A percentile compares a stretch with the other conserved stretches of the same genome.
Evolutionary conservation across 2,113 vertebrate genomes (phyloP).

Genomic region (Erpornis zantholeuca): DNA sequence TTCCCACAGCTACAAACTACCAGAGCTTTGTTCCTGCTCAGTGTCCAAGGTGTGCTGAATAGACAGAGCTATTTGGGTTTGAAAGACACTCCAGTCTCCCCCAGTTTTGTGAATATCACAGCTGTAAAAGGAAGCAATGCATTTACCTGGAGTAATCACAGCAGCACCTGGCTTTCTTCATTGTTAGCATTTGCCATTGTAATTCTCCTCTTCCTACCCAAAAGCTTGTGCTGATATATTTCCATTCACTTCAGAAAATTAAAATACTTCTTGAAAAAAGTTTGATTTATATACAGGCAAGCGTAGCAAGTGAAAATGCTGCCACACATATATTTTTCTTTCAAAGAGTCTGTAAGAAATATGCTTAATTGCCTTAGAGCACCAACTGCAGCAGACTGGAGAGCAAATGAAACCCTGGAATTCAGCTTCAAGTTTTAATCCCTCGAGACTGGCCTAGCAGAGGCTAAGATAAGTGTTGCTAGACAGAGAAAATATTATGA

Average conservation of each 20-base stretch:
- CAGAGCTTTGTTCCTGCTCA: neutral
- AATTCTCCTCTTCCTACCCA: neutral
- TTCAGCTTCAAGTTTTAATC: conserved; percentile 24
- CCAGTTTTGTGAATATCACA: neutral
- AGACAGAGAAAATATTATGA: neutral
- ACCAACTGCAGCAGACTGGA: neutral
- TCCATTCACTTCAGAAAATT: neutral
- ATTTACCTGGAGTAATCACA: neutral
- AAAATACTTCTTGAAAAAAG: neutral
- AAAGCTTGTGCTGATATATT: neutral
- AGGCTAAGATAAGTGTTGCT: conserved; percentile 13
- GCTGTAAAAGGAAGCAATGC: neutral
- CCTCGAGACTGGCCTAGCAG: neutral
- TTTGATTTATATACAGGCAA: neutral
- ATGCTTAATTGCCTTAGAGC: neutral
- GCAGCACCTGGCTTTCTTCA: neutral
- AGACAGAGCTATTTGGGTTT: neutral
- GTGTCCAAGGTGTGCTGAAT: neutral
- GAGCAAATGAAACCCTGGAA: neutral
- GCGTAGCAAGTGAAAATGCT: neutral
- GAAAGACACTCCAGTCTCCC: neutral
- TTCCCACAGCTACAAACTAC: neutral
- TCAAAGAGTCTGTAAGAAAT: neutral
- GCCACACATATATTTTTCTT: neutral
- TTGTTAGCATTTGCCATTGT: neutral